Conservation (phyloP, 2,888 invertebrate species). For the Linyphia triangularis region DNA sequence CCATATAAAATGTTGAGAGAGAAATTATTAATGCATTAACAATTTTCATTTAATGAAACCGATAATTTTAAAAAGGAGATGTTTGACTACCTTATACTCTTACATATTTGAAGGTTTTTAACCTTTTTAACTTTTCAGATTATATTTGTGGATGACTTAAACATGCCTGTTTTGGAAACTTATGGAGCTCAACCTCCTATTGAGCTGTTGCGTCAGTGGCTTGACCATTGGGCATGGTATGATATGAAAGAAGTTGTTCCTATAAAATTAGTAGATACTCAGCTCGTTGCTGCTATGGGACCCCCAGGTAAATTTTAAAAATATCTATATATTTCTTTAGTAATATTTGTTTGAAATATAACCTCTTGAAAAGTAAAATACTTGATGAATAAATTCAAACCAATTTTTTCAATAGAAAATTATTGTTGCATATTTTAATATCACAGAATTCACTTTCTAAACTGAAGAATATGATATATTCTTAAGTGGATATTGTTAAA, state of each 20-base stretch:
- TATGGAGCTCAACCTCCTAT: slow-evolving; percentile 97
- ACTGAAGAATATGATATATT: no score
- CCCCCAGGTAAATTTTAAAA: slow-evolving; percentile 79
- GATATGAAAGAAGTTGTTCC: slow-evolving; percentile 89
- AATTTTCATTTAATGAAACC: no score
- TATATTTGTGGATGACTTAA: slow-evolving; percentile 97
- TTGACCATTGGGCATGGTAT: slow-evolving; percentile 93
- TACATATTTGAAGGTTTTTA: background rate
- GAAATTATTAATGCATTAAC: no score
- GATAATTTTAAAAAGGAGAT: no score
- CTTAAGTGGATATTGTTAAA: no score
- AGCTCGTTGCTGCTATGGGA: slow-evolving; percentile 83
- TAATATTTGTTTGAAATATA: background rate
- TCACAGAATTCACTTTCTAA: no score
- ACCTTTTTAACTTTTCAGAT: slow-evolving; percentile 82
- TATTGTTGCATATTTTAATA: no score
- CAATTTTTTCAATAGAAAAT: background rate
- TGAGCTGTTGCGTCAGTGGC: slow-evolving; percentile 92
- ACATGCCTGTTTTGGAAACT: slow-evolving; percentile 93
- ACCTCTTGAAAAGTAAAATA: background rate
- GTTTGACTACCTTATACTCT: no score
- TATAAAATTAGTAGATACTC: slow-evolving; percentile 90
- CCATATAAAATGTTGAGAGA: no score
- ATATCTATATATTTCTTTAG: background rate
- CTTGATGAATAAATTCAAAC: no score